Percentiles rank a stretch among this genome's conserved stretches.
Conservation (phyloP, 2,113 vertebrate species). For the Pomatorhinus ruficollis region DNA sequence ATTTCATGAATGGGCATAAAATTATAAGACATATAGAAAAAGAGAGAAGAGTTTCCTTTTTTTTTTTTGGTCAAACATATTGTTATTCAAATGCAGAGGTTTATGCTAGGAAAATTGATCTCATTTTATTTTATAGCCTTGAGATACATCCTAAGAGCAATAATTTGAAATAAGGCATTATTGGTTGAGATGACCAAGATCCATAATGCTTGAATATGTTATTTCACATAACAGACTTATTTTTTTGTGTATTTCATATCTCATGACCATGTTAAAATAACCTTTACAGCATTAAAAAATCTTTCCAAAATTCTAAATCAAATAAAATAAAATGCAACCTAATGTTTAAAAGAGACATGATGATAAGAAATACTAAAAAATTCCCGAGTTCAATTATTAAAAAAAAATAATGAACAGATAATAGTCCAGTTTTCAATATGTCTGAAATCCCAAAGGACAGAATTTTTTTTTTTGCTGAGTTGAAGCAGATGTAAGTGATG, state of each 20-base stretch:
- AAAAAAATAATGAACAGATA: neutral
- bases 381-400: fast-evolving
- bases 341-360: neutral
- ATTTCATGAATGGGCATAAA: neutral
- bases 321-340: neutral
- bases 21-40: neutral
- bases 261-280: neutral
- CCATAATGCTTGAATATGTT: neutral
- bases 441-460: neutral
- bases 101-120: neutral
- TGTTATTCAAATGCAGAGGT: neutral
- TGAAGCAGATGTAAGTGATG: neutral
- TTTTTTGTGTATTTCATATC: neutral
- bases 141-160: neutral
- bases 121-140: neutral
- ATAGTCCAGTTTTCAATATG: neutral
- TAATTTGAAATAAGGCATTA: neutral
- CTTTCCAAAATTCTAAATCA: neutral
- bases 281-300: neutral
- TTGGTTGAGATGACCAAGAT: neutral
- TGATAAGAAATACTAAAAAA: neutral
- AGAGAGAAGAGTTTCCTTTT: neutral
- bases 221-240: neutral
- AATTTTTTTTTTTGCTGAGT: neutral
- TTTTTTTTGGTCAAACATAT: neutral